Evolutionary conservation across 2,113 vertebrate genomes (phyloP), one percentile per base, ranked within the genome.

Genomic region (Ailurus styani): DNA sequence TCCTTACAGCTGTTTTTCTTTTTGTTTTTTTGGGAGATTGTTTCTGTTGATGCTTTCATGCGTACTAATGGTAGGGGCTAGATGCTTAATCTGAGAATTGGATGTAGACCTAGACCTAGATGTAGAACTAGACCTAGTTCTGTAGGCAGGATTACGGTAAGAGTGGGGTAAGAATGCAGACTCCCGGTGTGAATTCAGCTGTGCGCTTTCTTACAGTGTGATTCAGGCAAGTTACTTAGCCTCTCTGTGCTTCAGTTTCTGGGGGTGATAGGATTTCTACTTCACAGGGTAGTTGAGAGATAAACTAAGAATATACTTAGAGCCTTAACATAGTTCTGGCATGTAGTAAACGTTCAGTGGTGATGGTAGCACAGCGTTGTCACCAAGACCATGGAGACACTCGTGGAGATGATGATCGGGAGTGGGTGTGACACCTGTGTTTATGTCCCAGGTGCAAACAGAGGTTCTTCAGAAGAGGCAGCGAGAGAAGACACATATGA

Each of bases 381-480:
- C 73, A 9, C 57, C 68, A 29, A 68, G 62, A 84, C 45, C 50
- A 25, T 23, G 11, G 23, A 45, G 52, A 37, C 6, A 3, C 23
- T 77, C 40, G 45, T 2, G 40, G 5, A 73, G 15, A 7, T 78
- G 15, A 12, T 83, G 64, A n/a, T 72, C 73, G 88, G 52, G 66
- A 70, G 21, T 66, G 72, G 79, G 20, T 45, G 0, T 87, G 29
- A 95, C 45, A 54, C n/a, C 45, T 98, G 6, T 91, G 78, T 98
- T 82, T 54, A 90, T 2, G 45, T 98, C 47, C 23, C 94, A 99
- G 99, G 99, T 99, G 72, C 99, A 99, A 99, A 98, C 99, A 55
- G 99, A 99, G 94, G 99, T 99, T 92, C 98, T 99, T 83, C 99
- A 99, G 98, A 99, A 99, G 98, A 99, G 99, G 90, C 99, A 99